These are phyloP conservation scores for Epirrhoe tristata DNA, from an alignment of 2,888 invertebrate genomes.

Conservation along the genomic window DNA sequence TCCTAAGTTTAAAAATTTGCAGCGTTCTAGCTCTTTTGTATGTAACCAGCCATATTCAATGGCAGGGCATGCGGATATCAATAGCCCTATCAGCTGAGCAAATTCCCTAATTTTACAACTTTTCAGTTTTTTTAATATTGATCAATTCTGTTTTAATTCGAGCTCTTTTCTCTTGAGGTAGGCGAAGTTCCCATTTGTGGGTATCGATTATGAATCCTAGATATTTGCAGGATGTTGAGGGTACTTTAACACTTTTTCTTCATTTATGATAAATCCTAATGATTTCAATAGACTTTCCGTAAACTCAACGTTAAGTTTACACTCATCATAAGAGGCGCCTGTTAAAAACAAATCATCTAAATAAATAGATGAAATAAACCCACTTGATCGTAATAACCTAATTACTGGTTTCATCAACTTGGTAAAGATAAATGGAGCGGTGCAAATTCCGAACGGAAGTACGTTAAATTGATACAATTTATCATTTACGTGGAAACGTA, in stretches of 20 bases:
- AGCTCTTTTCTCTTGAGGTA: background rate
- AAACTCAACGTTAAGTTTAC: background rate
- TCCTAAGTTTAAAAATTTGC: background rate
- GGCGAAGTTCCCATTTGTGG: too few species aligned
- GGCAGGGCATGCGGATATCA: background rate
- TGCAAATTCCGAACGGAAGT: constrained; percentile 26
- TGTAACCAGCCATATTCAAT: background rate
- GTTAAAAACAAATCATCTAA: constrained; percentile 35
- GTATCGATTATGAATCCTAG: background rate
- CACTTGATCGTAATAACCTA: constrained; percentile 24
- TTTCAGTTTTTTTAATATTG: too few species aligned
- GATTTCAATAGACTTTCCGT: too few species aligned
- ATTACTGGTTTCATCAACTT: constrained; percentile 36
- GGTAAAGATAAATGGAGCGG: constrained; percentile 32
- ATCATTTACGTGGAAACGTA: background rate
- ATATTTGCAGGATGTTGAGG: background rate
- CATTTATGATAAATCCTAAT: background rate
- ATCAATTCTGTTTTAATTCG: too few species aligned
- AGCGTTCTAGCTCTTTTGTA: background rate
- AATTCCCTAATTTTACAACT: too few species aligned
- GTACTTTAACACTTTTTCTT: background rate
- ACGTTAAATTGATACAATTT: constrained; percentile 26
- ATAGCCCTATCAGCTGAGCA: too few species aligned
- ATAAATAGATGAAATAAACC: constrained; percentile 34
- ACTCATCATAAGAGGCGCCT: constrained; percentile 5